Evolutionary conservation across 2,113 vertebrate species (phyloP), one percentile per base, ranked within the genome.

Genomic region (Lonchura striata): DNA sequence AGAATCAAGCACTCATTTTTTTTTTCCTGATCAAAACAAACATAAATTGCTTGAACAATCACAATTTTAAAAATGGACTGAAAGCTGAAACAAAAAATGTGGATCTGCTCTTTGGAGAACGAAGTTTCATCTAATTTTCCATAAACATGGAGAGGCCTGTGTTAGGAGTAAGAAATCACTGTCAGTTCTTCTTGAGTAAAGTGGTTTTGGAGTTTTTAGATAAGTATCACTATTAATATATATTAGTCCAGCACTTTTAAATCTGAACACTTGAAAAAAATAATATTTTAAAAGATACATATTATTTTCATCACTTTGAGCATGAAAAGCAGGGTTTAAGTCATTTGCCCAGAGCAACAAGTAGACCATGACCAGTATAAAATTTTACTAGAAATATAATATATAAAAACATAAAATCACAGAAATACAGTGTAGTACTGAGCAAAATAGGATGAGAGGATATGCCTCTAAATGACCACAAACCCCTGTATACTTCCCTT

Each of bases 251-350:
- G 12, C 10, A 46, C 13, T 74, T 81, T 57, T 28, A 44, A 71
- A 90, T n/a, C 22, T 50, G 22, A 77, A 46, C 7, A n/a, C 6
- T 60, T 72, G 6, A 65, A 76, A 61, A 61, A 27, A 13, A 4
- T 0, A 1, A 28, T 5, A 50, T 15, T 65, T 39, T 6, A 50
- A 39, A 31, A 47, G 0, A 11, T 6, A 21, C 3, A 1, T n/a
- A 13, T 41, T 74, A 15, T 64, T 68, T 72, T 68, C 31, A 65
- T 28, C 17, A 37, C 15, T 41, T 60, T 39, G 59, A 46, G 41
- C 23, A 54, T 8, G 25, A 77, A 85, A 53, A 35, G 54, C 8
- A 19, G 31, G 14, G 4, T 61, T 84, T 53, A 57, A 49, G 25
- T 53, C 46, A 78, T 23, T 78, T 90, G n/a, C 52, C 19, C 11